A percentile compares a stretch with the other conserved stretches of the same genome.
These are phyloP conservation scores for Belgica antarctica DNA, from an alignment of 2,888 invertebrate species.

Conservation along the genomic window DNA sequence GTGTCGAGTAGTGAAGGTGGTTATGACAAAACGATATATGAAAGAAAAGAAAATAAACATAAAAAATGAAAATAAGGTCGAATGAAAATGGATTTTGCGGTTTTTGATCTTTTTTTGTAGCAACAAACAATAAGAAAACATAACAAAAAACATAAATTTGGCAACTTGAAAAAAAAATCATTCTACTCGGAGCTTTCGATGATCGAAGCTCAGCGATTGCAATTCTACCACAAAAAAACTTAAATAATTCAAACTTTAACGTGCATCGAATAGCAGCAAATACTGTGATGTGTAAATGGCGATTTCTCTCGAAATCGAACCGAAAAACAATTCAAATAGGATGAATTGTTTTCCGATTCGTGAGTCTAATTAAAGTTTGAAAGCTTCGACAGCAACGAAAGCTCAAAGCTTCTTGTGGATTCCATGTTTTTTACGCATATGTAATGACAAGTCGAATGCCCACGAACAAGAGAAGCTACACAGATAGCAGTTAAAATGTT, in stretches of 20 bases:
- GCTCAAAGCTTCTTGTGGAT: conserved; percentile 54
- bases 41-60: conserved; percentile 42
- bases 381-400: background rate
- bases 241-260: conserved; percentile 18
- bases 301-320: background rate
- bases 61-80: conserved; percentile 26
- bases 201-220: background rate
- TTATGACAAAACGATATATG: conserved; percentile 33
- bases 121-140: conserved; percentile 32
- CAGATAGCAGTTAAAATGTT: conserved; percentile 53
- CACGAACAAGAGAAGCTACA: conserved; percentile 55
- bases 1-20: conserved; percentile 22
- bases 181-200: conserved; percentile 1
- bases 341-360: no score
- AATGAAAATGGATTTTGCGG: background rate
- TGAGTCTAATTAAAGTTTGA: no score
- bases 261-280: conserved; percentile 29
- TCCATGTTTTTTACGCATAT: conserved; percentile 55
- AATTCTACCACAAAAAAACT: conserved; percentile 36
- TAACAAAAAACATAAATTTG: conserved; percentile 32
- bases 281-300: conserved; percentile 10
- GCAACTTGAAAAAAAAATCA: conserved; percentile 25
- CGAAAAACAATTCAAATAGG: no score
- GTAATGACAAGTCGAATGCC: conserved; percentile 55
- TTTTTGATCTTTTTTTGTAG: background rate